These are phyloP conservation scores for Helarctos malayanus DNA, from an alignment of 2,797 vertebrate genomes.

Conservation along the genomic window DNA sequence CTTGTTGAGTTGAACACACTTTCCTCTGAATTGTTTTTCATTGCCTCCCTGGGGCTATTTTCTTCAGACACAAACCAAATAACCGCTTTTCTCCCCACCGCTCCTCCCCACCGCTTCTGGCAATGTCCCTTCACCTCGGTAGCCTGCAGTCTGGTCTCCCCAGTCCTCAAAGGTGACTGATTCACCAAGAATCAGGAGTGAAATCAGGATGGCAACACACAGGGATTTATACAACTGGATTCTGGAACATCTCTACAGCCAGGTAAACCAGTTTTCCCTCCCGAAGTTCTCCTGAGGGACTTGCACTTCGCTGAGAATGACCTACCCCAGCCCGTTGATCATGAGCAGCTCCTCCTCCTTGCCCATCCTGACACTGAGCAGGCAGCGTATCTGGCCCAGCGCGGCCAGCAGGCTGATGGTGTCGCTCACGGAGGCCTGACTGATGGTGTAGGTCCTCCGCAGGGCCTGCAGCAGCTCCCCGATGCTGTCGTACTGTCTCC, in stretches of 20 bases:
- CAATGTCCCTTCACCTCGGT: neutral
- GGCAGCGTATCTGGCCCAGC: conserved; percentile 97
- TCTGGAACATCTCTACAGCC: neutral
- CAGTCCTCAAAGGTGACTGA: neutral
- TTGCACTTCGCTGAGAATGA: neutral
- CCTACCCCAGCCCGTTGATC: conserved; percentile 98
- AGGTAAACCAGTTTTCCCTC: neutral
- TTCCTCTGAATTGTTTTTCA: neutral
- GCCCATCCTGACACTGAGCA: conserved; percentile 98
- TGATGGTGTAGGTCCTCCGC: conserved; percentile 98
- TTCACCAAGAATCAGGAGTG: neutral
- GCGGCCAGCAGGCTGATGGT: conserved; percentile 96
- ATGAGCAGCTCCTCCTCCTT: conserved; percentile 98
- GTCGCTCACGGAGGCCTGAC: conserved; percentile 95
- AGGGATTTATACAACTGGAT: neutral
- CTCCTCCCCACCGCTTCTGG: neutral
- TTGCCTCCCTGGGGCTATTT: neutral
- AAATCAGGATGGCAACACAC: neutral
- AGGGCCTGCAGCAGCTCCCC: conserved; percentile 97
- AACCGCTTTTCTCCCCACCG: neutral
- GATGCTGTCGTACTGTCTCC: conserved; percentile 97
- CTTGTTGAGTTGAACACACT: neutral
- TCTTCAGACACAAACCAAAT: neutral
- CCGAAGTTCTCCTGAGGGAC: neutral
- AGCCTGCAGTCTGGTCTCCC: neutral